Evolutionary conservation across 2,888 invertebrate genomes (phyloP), one percentile per base, ranked within the genome.

Genomic region (Phorcus lineatus): DNA sequence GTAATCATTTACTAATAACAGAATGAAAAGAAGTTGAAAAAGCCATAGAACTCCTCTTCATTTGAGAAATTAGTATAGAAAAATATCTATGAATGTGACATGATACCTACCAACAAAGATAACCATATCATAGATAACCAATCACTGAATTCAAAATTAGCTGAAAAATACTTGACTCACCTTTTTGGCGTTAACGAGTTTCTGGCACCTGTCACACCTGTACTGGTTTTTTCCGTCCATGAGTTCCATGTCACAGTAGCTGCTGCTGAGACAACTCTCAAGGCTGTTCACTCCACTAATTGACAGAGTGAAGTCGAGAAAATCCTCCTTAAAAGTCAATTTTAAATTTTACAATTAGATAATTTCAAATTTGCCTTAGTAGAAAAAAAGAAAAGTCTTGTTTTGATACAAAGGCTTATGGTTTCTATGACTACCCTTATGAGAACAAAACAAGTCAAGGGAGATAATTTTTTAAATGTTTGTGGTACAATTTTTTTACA

Each of bases 171-270:
- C 7, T 24, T 31, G 9, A 74, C 79, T 66, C 84, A 93, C 93
- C 89, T 93, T 93, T 82, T 86, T 89, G 53, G 93, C 93, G 88
- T 93, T 90, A 22, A 92, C 92, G 7, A 92, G 89, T 83, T 89
- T 90, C 40, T 90, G 84, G 84, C 93, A 93, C 0, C 78, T 85
- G 22, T 90, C 90, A 88, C 93, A 93, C 40, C 86, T 82, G 84
- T 93, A 93, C 83, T 92, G 92, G 85, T 93, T 93, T 66, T 89
- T 88, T 2, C 93, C 93, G 66, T 89, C 89, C 88, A 93, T 88
- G n/a, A 85, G 84, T 84, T 93, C 93, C 31, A 86, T 84, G 17
- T 89, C 87, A 70, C 88, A 83, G 82, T 89, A 93, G 17, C 82
- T 82, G 16, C 84, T 84, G 9, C 81, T 77, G 36, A 93, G 84